Conservation (phyloP, 2,113 vertebrate species). For the Pardalotus punctatus region DNA sequence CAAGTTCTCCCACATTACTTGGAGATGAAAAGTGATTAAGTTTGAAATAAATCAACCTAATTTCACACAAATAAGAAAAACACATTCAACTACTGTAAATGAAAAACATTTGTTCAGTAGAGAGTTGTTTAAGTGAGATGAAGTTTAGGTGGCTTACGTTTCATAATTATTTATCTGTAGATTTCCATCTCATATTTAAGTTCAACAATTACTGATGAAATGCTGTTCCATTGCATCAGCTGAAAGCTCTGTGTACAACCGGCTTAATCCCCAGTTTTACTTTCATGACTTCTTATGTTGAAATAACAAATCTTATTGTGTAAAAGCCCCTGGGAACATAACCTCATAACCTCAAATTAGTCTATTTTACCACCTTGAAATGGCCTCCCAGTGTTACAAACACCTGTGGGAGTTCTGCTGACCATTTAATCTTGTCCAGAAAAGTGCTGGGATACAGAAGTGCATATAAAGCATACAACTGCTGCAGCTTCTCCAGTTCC, state of each 20-base stretch:
- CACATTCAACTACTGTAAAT: neutral
- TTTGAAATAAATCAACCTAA: conserved; percentile 31
- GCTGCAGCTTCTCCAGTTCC: neutral
- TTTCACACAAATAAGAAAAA: neutral
- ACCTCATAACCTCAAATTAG: neutral
- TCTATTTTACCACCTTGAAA: neutral
- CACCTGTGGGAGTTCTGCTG: neutral
- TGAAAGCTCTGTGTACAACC: conserved; percentile 11
- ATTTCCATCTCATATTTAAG: neutral
- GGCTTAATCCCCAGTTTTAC: neutral
- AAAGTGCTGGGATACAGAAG: neutral
- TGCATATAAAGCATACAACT: neutral
- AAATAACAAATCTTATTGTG: conserved; percentile 22
- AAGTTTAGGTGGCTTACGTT: neutral
- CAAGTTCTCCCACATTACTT: conserved; percentile 64
- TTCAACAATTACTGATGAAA: conserved; percentile 26
- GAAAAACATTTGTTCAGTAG: neutral
- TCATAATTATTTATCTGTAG: conserved; percentile 1
- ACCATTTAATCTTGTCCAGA: neutral
- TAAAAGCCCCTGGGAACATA: conserved; percentile 4
- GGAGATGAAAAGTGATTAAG: neutral
- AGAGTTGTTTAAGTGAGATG: neutral
- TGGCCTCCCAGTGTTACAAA: neutral
- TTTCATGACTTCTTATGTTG: neutral
- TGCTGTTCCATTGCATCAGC: conserved; percentile 25